phyloP scores from a whole-genome alignment of 1,140 invertebrate genomes.

The Chironomus tepperi region DNA sequence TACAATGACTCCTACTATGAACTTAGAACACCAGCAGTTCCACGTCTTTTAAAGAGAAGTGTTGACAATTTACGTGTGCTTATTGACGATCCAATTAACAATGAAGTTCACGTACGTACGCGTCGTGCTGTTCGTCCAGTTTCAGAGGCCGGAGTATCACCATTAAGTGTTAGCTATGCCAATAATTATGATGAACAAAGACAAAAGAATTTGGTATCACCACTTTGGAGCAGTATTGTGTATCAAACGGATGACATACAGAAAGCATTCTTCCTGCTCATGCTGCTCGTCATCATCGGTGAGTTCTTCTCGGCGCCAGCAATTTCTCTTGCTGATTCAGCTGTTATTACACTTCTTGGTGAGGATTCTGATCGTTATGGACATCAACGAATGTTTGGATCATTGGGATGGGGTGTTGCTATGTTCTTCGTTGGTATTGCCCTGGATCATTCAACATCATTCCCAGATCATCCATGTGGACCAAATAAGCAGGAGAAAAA shows the following conservation, averaged over 20 bases:
- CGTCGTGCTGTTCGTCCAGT: conserved; percentile 30
- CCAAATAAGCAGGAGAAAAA: conserved; percentile 87
- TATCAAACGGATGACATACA: conserved; percentile 82
- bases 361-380: conserved; percentile 91
- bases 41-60: neutral
- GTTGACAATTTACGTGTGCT: neutral
- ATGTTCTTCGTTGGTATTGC: conserved; percentile 99
- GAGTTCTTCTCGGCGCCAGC: conserved; percentile 97
- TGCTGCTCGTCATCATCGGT: conserved; percentile 87
- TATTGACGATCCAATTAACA: neutral
- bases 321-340: conserved; percentile 92
- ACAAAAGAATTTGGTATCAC: conserved; percentile 75
- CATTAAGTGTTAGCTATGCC: conserved; percentile 67
- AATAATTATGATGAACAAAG: conserved; percentile 70
- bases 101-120: conserved; percentile 21
- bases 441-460: conserved; percentile 91
- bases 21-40: conserved; percentile 42
- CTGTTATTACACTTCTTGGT: conserved; percentile 81
- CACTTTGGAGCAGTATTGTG: conserved; percentile 87
- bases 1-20: conserved; percentile 59
- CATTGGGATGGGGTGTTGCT: conserved; percentile 92
- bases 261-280: conserved; percentile 89
- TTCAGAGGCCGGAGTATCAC: conserved; percentile 55
- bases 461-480: conserved; percentile 81
- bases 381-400: conserved; percentile 97